phyloP scores from a whole-genome alignment of 1,140 invertebrate genomes.

The Pogonomyrmex californicus region DNA sequence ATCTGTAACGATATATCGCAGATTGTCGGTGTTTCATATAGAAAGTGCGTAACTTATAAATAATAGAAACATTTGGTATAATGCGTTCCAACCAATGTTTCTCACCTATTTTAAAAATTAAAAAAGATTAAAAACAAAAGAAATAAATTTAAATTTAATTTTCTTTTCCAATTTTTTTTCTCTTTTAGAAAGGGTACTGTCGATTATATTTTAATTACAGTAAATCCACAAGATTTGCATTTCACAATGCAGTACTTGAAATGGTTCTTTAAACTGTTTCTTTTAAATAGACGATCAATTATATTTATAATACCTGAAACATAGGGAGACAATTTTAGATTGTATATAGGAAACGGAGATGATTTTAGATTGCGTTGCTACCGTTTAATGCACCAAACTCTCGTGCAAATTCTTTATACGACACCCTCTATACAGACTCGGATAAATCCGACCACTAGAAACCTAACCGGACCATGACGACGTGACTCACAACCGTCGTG shows the following conservation, averaged over 20 bases:
- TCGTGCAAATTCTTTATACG: background rate
- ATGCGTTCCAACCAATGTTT: background rate
- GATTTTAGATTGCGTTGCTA: background rate
- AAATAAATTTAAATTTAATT: background rate
- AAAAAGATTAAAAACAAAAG: background rate
- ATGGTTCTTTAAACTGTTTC: too few relatives aligned
- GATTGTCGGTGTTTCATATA: background rate
- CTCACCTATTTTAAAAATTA: background rate
- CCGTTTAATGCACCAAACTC: background rate
- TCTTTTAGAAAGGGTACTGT: background rate
- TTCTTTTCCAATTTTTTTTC: background rate
- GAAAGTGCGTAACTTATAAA: background rate
- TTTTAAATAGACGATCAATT: too few relatives aligned
- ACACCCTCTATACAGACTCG: background rate
- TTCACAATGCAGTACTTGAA: background rate
- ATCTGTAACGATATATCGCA: background rate
- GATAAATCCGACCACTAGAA: conserved; percentile 65
- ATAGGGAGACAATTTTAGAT: too few relatives aligned
- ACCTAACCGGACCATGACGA: conserved; percentile 26
- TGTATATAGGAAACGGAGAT: background rate
- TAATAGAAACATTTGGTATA: background rate
- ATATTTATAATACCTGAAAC: too few relatives aligned
- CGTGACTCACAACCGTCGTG: conserved; percentile 61
- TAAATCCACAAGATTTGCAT: background rate
- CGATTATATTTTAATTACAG: background rate